A percentile compares a stretch with the other conserved stretches of the same genome.
These are phyloP conservation scores for Scrobipalpa costella DNA, from an alignment of 2,888 invertebrate genomes.

Conservation along the genomic window DNA sequence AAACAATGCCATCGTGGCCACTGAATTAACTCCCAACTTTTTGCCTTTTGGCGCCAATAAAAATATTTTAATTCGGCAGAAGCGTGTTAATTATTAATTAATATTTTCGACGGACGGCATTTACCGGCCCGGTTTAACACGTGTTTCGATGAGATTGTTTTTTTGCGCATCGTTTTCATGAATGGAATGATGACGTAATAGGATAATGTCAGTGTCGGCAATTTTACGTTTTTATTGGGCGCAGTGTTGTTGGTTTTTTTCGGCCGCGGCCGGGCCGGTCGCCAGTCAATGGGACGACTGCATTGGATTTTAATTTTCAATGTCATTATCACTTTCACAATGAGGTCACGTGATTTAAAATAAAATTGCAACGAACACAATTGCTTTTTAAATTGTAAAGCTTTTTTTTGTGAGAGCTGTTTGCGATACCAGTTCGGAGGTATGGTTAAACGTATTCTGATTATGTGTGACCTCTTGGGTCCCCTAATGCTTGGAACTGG, in stretches of 20 bases:
- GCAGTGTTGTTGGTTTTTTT: constrained; percentile 71
- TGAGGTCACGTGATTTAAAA: constrained; percentile 44
- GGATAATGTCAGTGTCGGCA: constrained; percentile 77
- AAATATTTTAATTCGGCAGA: constrained; percentile 78
- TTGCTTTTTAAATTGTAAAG: constrained; percentile 28
- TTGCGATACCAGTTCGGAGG: background rate
- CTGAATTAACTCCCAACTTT: constrained; percentile 78
- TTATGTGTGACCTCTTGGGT: constrained; percentile 10
- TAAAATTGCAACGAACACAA: constrained; percentile 2
- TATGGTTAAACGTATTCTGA: constrained; percentile 13
- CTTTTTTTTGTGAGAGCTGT: background rate
- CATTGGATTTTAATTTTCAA: constrained; percentile 79
- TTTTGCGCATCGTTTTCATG: constrained; percentile 75
- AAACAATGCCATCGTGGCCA: constrained; percentile 78
- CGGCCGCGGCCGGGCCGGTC: constrained; percentile 59
- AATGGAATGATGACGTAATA: constrained; percentile 80
- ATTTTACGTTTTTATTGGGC: constrained; percentile 80
- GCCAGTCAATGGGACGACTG: constrained; percentile 75
- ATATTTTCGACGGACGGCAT: constrained; percentile 74
- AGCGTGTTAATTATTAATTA: constrained; percentile 79
- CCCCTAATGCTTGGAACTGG: constrained; percentile 25
- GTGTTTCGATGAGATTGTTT: constrained; percentile 76
- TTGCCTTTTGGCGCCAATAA: constrained; percentile 77
- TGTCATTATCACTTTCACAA: constrained; percentile 80
- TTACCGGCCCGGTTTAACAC: constrained; percentile 76